Evolutionary conservation across 2,113 vertebrate genomes (phyloP), one percentile per base, ranked within the genome.

Genomic region (Burhinus bistriatus): DNA sequence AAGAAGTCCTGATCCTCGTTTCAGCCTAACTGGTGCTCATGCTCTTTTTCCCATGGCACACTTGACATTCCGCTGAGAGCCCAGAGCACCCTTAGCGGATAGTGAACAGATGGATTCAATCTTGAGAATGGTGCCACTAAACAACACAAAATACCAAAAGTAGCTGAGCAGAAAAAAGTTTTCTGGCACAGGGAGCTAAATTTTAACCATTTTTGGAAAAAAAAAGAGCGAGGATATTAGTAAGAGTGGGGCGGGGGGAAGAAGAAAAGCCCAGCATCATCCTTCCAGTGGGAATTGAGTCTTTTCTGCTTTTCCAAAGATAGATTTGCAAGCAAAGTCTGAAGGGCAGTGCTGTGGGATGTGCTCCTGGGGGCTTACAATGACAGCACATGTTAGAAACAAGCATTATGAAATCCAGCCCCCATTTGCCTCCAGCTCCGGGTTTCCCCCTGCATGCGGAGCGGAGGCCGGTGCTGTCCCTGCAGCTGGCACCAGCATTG

Each of bases 201-300:
- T 94, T 96, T 93, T 94, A 93, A 62, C 87, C 78, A 79, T 93
- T 94, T 97, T 94, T 51, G 89, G 87, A 17, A 30, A 86, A 78
- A 52, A 14, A 59, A 19, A 36, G 36, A 36, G 34, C 1, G 2
- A 61, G 34, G 47, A 25, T 40, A 54, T 61, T 68, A 44, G 13
- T 19, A 36, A 12, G 51, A 23, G n/a, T 4, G 6, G 21, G 6
- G 11, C 6, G 30, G 8, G 19, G 1, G 11, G 6, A 12, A 49
- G 2, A 49, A 72, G 21, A 34, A 61, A 71, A 87, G 51, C 40
- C 45, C 65, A n/a, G 66, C 65, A 7, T 71, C 4, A 0, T n/a
- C 36, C 44, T 89, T 15, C 38, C 82, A 72, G 36, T 12, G 65
- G 82, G 92, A 73, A 93, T 47, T 44, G 55, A 66, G 30, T 3